phyloP scores from a whole-genome alignment of 2,888 invertebrate genomes.

The Dromius quadrimaculatus region DNA sequence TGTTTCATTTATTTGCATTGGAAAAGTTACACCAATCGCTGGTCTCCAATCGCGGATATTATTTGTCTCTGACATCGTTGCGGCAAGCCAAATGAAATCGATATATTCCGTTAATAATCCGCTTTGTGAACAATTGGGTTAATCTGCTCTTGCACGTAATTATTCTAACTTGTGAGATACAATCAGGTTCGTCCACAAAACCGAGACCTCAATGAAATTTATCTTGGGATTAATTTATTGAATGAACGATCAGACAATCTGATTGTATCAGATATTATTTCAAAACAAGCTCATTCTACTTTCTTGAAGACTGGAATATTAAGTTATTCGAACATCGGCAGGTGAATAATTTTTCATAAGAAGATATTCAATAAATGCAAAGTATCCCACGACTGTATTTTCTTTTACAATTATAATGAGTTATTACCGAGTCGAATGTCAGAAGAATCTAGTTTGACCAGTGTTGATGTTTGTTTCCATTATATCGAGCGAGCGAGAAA shows the following conservation, averaged over 20 bases:
- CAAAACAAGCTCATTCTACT: no score
- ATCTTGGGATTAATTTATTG: conserved; percentile 39
- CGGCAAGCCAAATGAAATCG: conserved; percentile 46
- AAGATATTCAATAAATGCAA: no score
- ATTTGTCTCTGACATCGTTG: conserved; percentile 28
- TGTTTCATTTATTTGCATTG: conserved; percentile 10
- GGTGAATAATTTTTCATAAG: no score
- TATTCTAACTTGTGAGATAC: conserved; percentile 49
- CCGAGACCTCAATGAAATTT: conserved; percentile 36
- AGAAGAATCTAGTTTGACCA: no score
- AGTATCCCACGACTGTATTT: no score
- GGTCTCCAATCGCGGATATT: conserved; percentile 15
- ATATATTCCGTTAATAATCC: conserved; percentile 52
- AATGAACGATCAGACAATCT: background rate
- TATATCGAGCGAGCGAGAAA: no score
- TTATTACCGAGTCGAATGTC: no score
- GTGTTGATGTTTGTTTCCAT: no score
- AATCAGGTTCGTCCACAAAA: conserved; percentile 39
- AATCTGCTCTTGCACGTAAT: conserved; percentile 49
- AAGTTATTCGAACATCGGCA: no score
- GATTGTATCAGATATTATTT: no score
- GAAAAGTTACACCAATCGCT: conserved; percentile 4
- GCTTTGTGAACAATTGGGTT: conserved; percentile 51
- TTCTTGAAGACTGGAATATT: no score
- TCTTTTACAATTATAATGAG: no score